Conservation (phyloP, 2,888 invertebrate genomes). For the Lithophane semibrunnea region DNA sequence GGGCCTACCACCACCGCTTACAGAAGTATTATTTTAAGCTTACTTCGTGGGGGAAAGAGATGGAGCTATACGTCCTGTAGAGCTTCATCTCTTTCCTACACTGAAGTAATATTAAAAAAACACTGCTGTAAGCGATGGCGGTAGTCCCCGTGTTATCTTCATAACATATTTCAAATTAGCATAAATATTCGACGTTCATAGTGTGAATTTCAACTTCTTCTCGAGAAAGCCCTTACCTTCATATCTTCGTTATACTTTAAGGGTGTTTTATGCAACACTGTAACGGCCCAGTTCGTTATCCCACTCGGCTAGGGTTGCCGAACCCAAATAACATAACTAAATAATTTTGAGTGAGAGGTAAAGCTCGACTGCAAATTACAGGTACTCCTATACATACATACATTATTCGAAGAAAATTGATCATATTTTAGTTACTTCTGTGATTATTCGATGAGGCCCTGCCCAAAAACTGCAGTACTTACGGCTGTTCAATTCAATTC, state of each 20-base stretch:
- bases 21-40: too few species aligned
- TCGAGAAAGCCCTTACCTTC: constrained; percentile 4
- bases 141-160: too few species aligned
- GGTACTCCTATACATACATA: not conserved
- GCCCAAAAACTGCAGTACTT: not conserved
- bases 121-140: too few species aligned
- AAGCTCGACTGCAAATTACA: not conserved
- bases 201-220: constrained; percentile 6
- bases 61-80: too few species aligned
- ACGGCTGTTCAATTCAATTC: not conserved
- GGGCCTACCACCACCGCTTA: too few species aligned
- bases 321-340: not conserved
- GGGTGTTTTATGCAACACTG: constrained; percentile 48
- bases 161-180: not conserved
- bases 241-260: constrained; percentile 46
- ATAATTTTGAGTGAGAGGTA: not conserved
- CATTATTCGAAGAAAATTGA: not conserved
- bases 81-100: too few species aligned
- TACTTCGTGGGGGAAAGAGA: too few species aligned
- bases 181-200: not conserved
- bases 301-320: constrained; percentile 35
- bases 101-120: too few species aligned
- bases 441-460: not conserved
- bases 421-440: not conserved
- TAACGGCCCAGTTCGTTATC: constrained; percentile 50